Conservation (phyloP, 2,888 invertebrate genomes). For the Drosophila tripunctata region DNA sequence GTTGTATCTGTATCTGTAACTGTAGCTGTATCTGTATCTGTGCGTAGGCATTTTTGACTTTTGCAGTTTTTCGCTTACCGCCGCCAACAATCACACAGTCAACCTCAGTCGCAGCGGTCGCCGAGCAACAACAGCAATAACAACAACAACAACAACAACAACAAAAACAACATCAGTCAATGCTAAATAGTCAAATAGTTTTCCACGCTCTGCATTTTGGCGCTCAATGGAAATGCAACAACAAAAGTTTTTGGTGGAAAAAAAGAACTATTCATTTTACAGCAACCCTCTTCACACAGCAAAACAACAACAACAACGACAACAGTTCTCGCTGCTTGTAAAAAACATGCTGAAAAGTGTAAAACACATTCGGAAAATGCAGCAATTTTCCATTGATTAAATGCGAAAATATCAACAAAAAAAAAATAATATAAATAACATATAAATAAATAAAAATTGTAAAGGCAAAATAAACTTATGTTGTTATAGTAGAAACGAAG, state of each 20-base stretch:
- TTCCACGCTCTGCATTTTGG: constrained; percentile 42
- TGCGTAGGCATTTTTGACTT: constrained; percentile 63
- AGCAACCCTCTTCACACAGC: neutral
- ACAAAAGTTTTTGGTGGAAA: neutral
- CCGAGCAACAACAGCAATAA: constrained; percentile 34
- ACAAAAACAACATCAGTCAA: constrained; percentile 8
- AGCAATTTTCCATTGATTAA: constrained; percentile 68
- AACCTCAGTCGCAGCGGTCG: constrained; percentile 66
- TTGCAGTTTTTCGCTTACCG: constrained; percentile 52
- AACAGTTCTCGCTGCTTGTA: no score
- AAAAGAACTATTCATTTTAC: neutral
- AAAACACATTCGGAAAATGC: constrained; percentile 76
- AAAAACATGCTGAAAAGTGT: constrained; percentile 63
- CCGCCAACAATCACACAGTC: constrained; percentile 70
- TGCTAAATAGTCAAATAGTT: constrained; percentile 75
- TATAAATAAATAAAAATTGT: no score
- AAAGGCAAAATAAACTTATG: no score
- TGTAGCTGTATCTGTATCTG: neutral
- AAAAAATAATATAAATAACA: no score
- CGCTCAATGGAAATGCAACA: neutral
- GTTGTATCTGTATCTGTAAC: constrained; percentile 1
- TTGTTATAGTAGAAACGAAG: no score
- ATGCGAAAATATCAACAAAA: constrained; percentile 42
- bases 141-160: constrained; percentile 13
- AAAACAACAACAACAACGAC: neutral